These are phyloP conservation scores for Zaprionus capensis DNA, from an alignment of 1,140 invertebrate genomes.

Conservation along the genomic window DNA sequence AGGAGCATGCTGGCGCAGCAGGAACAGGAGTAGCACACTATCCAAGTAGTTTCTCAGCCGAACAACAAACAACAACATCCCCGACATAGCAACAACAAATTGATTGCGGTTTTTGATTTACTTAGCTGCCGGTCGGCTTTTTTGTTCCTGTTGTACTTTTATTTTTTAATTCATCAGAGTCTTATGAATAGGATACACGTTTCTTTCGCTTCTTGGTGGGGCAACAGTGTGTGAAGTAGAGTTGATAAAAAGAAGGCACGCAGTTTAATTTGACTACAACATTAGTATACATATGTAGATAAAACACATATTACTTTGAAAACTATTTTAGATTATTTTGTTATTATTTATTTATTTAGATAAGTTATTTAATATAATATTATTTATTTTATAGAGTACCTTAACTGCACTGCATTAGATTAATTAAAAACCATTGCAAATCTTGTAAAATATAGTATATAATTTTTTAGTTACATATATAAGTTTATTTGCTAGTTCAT, in stretches of 20 bases:
- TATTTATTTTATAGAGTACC: neutral
- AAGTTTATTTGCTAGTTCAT: neutral
- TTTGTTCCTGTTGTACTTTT: conserved; percentile 7
- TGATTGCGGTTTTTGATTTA: conserved; percentile 45
- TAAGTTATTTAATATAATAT: too few relatives aligned
- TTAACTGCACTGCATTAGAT: neutral
- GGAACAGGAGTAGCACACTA: conserved; percentile 43
- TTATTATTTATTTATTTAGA: neutral
- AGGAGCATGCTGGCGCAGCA: conserved; percentile 35
- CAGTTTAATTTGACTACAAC: neutral
- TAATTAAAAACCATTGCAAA: neutral
- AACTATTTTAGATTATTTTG: neutral
- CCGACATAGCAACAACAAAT: neutral
- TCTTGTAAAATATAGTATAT: neutral
- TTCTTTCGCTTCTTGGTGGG: neutral
- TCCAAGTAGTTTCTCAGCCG: conserved; percentile 17
- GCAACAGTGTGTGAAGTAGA: neutral
- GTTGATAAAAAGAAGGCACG: neutral
- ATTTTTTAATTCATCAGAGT: conserved; percentile 36
- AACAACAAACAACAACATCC: conserved; percentile 7
- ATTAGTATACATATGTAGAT: too few relatives aligned
- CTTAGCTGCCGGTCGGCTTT: conserved; percentile 24
- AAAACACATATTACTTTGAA: neutral
- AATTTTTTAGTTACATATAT: neutral
- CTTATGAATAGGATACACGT: neutral